A percentile compares a stretch with the other conserved stretches of the same genome.
phyloP scores from a whole-genome alignment of 2,888 invertebrate genomes.

The Malthinus flaveolus region DNA sequence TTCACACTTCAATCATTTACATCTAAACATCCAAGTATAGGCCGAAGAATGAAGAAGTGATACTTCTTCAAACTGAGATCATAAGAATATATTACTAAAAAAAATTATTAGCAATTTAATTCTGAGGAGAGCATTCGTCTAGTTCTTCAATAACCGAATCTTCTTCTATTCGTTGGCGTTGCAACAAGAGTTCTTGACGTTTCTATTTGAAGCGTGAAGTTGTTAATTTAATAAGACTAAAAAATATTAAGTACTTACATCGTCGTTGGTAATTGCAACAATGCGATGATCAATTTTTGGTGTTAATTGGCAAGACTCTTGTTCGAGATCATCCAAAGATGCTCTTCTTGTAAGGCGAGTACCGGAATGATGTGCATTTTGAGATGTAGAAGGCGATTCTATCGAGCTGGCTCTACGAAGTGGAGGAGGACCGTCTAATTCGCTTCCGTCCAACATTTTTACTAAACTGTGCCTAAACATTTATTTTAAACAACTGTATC shows the following conservation, averaged over 20 bases:
- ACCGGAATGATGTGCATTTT: conserved; percentile 38
- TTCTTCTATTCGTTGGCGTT: conserved; percentile 66
- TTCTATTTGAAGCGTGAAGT: conserved; percentile 54
- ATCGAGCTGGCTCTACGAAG: conserved; percentile 60
- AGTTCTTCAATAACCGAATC: conserved; percentile 74
- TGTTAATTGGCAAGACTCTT: conserved; percentile 77
- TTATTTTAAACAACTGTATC: not conserved
- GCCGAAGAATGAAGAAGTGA: conserved; percentile 8
- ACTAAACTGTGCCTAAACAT: conserved; percentile 70
- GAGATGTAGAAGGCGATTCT: conserved; percentile 43
- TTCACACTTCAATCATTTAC: conserved; percentile 10
- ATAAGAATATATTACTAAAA: conserved; percentile 9
- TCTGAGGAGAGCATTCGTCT: conserved; percentile 63
- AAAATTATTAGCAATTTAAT: conserved; percentile 35
- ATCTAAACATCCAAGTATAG: conserved; percentile 5
- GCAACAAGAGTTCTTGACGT: conserved; percentile 61
- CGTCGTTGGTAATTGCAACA: conserved; percentile 70
- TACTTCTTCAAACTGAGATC: conserved; percentile 15
- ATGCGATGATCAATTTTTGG: conserved; percentile 84
- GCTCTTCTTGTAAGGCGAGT: conserved; percentile 70
- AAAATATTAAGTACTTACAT: conserved; percentile 60
- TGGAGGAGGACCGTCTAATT: conserved; percentile 74
- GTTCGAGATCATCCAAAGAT: conserved; percentile 80
- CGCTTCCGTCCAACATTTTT: conserved; percentile 72
- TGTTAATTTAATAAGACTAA: not conserved